Evolutionary conservation across 2,797 vertebrate species (phyloP).

Genomic region (Mycteria americana): DNA sequence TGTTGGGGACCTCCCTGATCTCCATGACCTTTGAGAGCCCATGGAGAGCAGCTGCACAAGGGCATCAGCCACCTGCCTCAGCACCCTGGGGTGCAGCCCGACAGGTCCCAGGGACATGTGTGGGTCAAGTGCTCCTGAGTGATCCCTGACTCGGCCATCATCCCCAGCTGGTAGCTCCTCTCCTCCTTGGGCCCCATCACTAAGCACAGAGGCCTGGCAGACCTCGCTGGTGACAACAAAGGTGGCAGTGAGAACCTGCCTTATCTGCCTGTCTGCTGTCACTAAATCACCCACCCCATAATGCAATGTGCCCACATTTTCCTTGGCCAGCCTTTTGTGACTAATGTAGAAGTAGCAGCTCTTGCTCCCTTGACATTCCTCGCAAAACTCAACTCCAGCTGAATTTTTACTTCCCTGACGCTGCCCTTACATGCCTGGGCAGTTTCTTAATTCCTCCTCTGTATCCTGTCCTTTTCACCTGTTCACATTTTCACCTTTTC

Average conservation of each 20-base stretch:
- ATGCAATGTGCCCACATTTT: background rate
- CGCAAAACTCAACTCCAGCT: background rate
- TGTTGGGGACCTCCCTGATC: background rate
- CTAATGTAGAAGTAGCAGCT: background rate
- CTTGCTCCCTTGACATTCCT: background rate
- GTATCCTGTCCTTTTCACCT: background rate
- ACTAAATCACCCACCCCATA: background rate
- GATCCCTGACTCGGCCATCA: background rate
- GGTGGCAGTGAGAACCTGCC: too few species aligned
- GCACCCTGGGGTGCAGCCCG: background rate
- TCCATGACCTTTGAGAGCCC: background rate
- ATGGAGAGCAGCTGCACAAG: background rate
- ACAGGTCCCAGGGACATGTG: fast-evolving
- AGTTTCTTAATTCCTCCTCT: background rate
- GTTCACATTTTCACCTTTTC: too few species aligned
- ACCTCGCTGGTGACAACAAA: background rate
- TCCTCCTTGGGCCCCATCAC: background rate
- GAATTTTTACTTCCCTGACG: background rate
- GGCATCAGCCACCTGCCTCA: background rate
- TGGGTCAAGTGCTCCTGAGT: background rate
- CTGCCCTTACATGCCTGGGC: too few species aligned
- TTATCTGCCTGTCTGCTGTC: background rate
- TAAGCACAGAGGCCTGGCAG: background rate
- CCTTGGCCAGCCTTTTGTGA: background rate
- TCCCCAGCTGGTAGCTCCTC: background rate